Conservation (phyloP, 2,113 vertebrate genomes). For the Arenaria interpres region DNA sequence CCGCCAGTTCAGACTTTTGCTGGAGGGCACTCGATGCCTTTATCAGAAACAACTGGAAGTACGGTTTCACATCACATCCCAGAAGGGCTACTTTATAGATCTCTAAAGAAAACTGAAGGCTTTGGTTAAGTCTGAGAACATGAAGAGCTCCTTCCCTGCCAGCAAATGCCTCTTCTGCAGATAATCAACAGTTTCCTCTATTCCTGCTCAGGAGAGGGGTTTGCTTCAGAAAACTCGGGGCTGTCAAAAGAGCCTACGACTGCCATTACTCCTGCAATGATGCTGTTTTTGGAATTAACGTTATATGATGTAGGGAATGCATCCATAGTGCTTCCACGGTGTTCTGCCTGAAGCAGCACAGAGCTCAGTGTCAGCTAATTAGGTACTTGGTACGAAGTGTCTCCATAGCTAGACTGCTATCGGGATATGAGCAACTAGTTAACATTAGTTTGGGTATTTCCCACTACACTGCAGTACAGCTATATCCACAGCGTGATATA, state of each 20-base stretch:
- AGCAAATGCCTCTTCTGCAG: background rate
- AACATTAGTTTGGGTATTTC: background rate
- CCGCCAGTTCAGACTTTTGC: slow-evolving; percentile 16
- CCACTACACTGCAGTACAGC: background rate
- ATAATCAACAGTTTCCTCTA: background rate
- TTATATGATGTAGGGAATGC: background rate
- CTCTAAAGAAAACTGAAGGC: background rate
- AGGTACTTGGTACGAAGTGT: background rate
- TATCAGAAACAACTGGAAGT: slow-evolving; percentile 3
- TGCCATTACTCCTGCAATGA: background rate
- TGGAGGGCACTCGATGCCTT: background rate
- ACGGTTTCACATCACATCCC: background rate
- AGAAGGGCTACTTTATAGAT: slow-evolving; percentile 15
- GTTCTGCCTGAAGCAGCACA: background rate
- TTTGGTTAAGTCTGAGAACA: background rate
- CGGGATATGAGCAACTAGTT: background rate
- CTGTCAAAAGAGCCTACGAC: background rate
- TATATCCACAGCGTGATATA: background rate
- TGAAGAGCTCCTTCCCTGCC: background rate
- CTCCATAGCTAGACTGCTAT: background rate
- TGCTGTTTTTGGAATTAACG: background rate
- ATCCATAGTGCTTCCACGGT: background rate
- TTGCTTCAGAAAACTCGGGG: background rate
- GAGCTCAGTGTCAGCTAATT: background rate
- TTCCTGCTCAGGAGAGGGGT: background rate